A percentile compares a stretch with the other conserved stretches of the same genome.
Conservation (phyloP, 92 coral and sea anemone genomes). For the Virgularia gustaviana region DNA sequence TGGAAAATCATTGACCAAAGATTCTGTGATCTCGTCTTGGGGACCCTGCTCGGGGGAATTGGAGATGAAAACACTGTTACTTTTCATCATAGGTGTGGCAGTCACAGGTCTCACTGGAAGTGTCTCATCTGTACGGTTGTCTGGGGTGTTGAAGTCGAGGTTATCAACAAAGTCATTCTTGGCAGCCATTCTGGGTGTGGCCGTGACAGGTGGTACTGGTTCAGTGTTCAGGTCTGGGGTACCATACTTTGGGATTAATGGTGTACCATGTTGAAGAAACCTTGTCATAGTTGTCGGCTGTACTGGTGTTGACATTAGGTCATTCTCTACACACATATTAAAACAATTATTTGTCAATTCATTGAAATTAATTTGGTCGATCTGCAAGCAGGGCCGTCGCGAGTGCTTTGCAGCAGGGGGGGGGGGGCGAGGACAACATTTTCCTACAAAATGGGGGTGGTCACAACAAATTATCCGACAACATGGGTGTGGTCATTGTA, state of each 20-base stretch:
- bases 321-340: neutral
- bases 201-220: neutral
- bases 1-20: neutral
- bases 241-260: neutral
- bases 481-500: too few relatives aligned
- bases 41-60: neutral
- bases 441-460: too few relatives aligned
- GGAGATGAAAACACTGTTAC: too few relatives aligned
- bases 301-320: conserved; percentile 11
- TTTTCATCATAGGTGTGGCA: conserved; percentile 23
- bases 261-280: neutral
- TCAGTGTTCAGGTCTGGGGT: neutral
- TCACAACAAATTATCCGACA: too few relatives aligned
- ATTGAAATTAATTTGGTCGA: too few relatives aligned
- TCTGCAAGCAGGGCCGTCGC: too few relatives aligned
- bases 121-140: neutral
- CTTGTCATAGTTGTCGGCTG: conserved; percentile 16
- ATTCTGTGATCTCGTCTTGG: neutral
- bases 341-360: neutral
- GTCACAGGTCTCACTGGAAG: neutral
- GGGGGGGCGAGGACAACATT: too few relatives aligned
- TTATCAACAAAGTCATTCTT: neutral
- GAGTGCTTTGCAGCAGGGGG: too few relatives aligned
- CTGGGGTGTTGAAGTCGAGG: neutral
- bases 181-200: neutral